Percentiles rank a stretch among this genome's conserved stretches.
Evolutionary conservation across 2,888 invertebrate genomes (phyloP).

Genomic region (Pseudolycoriella hygida): DNA sequence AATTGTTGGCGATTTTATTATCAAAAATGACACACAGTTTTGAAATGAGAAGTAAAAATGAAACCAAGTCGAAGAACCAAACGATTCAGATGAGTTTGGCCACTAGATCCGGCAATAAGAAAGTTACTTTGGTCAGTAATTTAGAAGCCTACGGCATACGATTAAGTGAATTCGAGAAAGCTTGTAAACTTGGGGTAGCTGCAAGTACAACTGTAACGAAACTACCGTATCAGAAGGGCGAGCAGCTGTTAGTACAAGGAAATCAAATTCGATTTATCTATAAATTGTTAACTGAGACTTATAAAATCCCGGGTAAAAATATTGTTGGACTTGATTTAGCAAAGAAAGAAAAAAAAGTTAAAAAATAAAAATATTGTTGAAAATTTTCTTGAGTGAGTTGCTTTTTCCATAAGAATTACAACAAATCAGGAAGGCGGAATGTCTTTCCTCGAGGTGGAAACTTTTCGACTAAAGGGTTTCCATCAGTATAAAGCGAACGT

Average conservation of each 20-base stretch:
- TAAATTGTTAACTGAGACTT: constrained; percentile 26
- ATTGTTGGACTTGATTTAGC: constrained; percentile 27
- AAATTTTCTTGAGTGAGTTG: too few species aligned
- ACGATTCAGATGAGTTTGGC: constrained; percentile 61
- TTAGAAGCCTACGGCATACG: constrained; percentile 74
- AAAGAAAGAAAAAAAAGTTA: constrained; percentile 18
- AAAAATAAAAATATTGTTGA: constrained; percentile 3
- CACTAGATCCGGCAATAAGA: constrained; percentile 72
- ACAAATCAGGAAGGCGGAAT: too few species aligned
- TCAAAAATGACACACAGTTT: constrained; percentile 40
- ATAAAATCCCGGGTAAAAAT: constrained; percentile 26
- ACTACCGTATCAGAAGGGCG: constrained; percentile 48
- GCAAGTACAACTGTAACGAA: constrained; percentile 70
- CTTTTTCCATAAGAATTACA: too few species aligned
- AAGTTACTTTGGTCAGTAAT: constrained; percentile 82
- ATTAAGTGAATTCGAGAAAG: constrained; percentile 56
- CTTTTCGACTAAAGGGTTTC: too few species aligned
- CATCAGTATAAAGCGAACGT: too few species aligned
- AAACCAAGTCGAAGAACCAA: constrained; percentile 38
- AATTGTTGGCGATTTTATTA: constrained; percentile 43
- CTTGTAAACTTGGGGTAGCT: constrained; percentile 70
- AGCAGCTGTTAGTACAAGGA: constrained; percentile 76
- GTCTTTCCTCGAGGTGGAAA: too few species aligned
- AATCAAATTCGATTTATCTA: constrained; percentile 51
- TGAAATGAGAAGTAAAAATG: constrained; percentile 23